A percentile compares a stretch with the other conserved stretches of the same genome.
phyloP scores from a whole-genome alignment of 2,797 vertebrate species.

The Silurus aristotelis region DNA sequence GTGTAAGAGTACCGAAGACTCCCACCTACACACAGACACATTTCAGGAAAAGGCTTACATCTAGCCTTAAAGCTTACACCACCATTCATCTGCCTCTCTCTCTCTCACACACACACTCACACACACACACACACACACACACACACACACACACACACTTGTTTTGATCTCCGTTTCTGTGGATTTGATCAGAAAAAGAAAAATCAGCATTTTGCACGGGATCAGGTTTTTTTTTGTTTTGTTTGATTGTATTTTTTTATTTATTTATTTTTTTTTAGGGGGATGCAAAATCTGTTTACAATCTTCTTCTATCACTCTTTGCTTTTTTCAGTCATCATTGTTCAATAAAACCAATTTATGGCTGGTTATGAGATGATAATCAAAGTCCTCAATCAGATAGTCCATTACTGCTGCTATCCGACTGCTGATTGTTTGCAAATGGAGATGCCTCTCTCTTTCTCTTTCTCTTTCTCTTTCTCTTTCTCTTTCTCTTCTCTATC shows the following conservation, averaged over 20 bases:
- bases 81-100: background rate
- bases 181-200: slow-evolving; percentile 23
- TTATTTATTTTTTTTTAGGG: no score
- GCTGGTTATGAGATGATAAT: slow-evolving; percentile 40
- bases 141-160: slow-evolving; percentile 32
- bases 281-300: slow-evolving; percentile 32
- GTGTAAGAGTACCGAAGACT: background rate
- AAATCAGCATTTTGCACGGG: slow-evolving; percentile 6
- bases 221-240: no score
- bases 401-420: slow-evolving; percentile 35
- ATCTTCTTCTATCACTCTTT: slow-evolving; percentile 25
- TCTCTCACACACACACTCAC: background rate
- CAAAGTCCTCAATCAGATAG: slow-evolving; percentile 45
- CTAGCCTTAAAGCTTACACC: slow-evolving; percentile 18
- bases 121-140: background rate
- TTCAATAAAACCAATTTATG: slow-evolving; percentile 3
- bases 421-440: slow-evolving; percentile 12
- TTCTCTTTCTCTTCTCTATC: slow-evolving; percentile 24
- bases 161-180: slow-evolving; percentile 39
- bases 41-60: slow-evolving; percentile 3
- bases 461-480: slow-evolving; percentile 20
- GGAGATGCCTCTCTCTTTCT: background rate
- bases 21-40: background rate
- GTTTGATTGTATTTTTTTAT: no score
- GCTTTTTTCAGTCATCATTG: slow-evolving; percentile 26